Evolutionary conservation across 2,797 vertebrate species (phyloP), one percentile per base, ranked within the genome.

Genomic region (Rachycentron canadum): DNA sequence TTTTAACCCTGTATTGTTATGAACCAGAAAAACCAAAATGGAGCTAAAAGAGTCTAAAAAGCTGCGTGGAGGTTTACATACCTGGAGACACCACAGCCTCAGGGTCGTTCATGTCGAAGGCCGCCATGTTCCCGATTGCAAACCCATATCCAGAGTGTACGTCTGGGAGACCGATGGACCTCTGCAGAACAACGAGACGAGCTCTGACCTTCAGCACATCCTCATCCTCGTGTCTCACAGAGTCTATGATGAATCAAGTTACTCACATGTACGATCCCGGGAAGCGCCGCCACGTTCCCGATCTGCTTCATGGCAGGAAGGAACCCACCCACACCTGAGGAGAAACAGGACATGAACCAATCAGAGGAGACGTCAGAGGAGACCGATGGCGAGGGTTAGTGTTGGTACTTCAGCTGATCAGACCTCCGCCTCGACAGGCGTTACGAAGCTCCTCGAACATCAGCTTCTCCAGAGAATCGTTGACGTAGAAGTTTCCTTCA

Each of bases 131-230:
- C 45, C 98, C 98, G 71, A 99, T 99, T 12, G 98, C 98, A 79
- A 99, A 99, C 0, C 98, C 98, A n/a, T 99, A 99, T 3, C 98
- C 98, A 0, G 98, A 99, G 91, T 99, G 98, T 63, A 99, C 97
- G 82, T 99, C 98, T 0, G 98, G 98, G 50, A 99, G 96, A 0
- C 98, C 98, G 72, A 99, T 96, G 60, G 98, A 99, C 73, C 88
- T 95, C 98, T 99, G 93, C 2, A 88, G 91, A 21, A 1, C 26
- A 1, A 43, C 3, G 0, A 32, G 16, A 74, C 12, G 6, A 64
- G 7, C 13, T 53, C 25, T 26, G 13, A 53, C 25, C 23, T 5
- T 53, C 26, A 26, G 10, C 56, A 11, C 5, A 0, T 41, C 25
- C 30, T 9, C 36, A 11, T 0, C 3, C 10, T 41, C 17, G 1